These are phyloP conservation scores for Aphelenchoides avenae DNA, from an alignment of 1,140 invertebrate genomes.

Conservation along the genomic window DNA sequence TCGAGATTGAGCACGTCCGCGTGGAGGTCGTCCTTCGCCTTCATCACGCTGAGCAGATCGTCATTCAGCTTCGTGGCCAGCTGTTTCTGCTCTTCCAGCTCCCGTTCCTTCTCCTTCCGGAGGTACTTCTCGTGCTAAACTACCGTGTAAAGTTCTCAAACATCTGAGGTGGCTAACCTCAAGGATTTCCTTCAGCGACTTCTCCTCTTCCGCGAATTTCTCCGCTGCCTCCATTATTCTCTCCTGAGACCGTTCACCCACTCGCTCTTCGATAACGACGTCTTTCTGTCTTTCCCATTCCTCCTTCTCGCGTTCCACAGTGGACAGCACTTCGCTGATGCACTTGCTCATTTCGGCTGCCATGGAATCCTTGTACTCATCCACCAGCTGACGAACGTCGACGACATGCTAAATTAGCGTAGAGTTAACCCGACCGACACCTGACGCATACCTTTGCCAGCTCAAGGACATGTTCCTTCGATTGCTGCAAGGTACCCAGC, in stretches of 20 bases:
- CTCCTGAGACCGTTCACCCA: background rate
- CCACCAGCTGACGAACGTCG: too few relatives aligned
- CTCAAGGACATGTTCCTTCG: too few relatives aligned
- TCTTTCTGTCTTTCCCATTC: too few relatives aligned
- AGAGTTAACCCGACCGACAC: too few relatives aligned
- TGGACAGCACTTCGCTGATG: too few relatives aligned
- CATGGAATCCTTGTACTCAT: too few relatives aligned
- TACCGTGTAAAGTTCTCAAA: background rate
- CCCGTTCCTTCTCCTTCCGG: constrained; percentile 26
- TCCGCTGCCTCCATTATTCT: background rate
- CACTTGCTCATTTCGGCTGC: too few relatives aligned
- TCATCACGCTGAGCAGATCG: constrained; percentile 27
- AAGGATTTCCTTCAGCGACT: constrained; percentile 5
- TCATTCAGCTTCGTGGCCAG: constrained; percentile 19
- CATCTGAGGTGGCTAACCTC: background rate
- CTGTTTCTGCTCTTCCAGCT: constrained; percentile 16
- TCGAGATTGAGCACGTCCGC: constrained; percentile 21
- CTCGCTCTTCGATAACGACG: constrained; percentile 1
- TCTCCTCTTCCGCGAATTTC: constrained; percentile 10
- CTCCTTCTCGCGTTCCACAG: too few relatives aligned
- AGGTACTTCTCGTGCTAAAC: constrained; percentile 33
- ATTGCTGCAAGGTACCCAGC: too few relatives aligned
- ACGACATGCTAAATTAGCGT: too few relatives aligned
- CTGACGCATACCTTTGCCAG: too few relatives aligned
- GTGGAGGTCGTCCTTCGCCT: constrained; percentile 34